Evolutionary conservation across 2,797 vertebrate species (phyloP).

Genomic region (Pelochelys cantorii): DNA sequence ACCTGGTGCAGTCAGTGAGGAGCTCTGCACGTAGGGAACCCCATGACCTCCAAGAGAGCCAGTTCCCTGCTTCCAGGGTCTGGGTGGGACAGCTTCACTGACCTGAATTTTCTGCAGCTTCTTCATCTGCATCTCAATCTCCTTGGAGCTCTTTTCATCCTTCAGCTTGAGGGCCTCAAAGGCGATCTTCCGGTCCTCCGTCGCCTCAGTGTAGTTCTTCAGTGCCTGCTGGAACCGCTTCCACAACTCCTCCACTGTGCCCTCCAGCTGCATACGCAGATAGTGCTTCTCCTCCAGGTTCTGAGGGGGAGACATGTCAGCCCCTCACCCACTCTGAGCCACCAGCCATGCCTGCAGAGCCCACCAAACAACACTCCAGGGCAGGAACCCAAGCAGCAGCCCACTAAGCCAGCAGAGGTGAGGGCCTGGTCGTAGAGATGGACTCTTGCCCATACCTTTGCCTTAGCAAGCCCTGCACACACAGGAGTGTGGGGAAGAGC

Average conservation of each 20-base stretch:
- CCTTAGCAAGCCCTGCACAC: not conserved
- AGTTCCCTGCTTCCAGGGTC: not conserved
- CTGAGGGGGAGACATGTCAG: conserved; percentile 56
- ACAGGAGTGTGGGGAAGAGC: too few species aligned
- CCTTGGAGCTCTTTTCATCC: conserved; percentile 80
- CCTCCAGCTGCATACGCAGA: conserved; percentile 75
- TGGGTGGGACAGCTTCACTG: not conserved
- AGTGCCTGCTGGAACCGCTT: conserved; percentile 76
- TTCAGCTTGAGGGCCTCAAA: conserved; percentile 75
- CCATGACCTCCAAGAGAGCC: not conserved
- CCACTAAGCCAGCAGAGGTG: not conserved
- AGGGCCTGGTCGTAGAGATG: not conserved
- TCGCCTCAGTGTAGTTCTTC: conserved; percentile 76
- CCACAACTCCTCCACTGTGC: conserved; percentile 79
- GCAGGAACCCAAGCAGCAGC: not conserved
- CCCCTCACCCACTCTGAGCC: fast-evolving
- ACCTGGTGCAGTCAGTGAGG: not conserved
- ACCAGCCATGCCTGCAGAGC: not conserved
- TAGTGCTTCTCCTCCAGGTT: conserved; percentile 85
- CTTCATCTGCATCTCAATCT: conserved; percentile 81
- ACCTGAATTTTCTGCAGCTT: conserved; percentile 87
- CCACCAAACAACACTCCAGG: not conserved
- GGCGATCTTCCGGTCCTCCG: conserved; percentile 65
- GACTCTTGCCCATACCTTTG: fast-evolving
- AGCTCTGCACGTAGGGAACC: not conserved